A percentile compares a stretch with the other conserved stretches of the same genome.
phyloP scores from a whole-genome alignment of 2,888 invertebrate species.

The Mimumesa dahlbomi region DNA sequence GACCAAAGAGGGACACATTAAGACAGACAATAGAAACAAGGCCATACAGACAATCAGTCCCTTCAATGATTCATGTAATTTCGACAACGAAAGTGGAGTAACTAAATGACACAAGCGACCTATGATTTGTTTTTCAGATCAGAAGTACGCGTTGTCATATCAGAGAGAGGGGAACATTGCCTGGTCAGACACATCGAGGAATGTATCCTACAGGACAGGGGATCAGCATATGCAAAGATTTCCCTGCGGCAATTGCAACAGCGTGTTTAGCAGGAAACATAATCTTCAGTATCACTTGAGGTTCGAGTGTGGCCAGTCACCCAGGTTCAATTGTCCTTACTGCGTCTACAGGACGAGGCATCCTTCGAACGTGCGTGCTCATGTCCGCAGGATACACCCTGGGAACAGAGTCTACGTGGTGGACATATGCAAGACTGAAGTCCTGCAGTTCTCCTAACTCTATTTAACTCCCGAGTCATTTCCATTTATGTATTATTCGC shows the following conservation, averaged over 20 bases:
- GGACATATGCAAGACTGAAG: constrained; percentile 57
- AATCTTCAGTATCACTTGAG: constrained; percentile 71
- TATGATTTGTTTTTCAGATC: not conserved
- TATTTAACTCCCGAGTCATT: too few relatives aligned
- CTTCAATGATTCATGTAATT: too few relatives aligned
- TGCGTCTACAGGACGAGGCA: constrained; percentile 74
- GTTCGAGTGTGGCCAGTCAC: constrained; percentile 73
- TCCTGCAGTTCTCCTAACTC: too few relatives aligned
- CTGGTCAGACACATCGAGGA: not conserved
- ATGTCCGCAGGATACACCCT: constrained; percentile 71
- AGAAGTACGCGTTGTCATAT: too few relatives aligned
- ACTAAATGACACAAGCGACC: not conserved
- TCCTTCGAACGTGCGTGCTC: constrained; percentile 72
- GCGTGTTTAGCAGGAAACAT: constrained; percentile 69
- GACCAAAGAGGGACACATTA: too few relatives aligned
- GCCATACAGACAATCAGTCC: too few relatives aligned
- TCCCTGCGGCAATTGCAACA: constrained; percentile 68
- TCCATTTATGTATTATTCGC: too few relatives aligned
- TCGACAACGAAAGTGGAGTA: too few relatives aligned
- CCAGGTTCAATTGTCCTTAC: constrained; percentile 76
- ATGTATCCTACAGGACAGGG: not conserved
- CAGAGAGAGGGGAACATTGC: not conserved
- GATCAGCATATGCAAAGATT: constrained; percentile 26
- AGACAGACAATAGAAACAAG: too few relatives aligned
- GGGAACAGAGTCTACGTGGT: constrained; percentile 48